Evolutionary conservation across 92 coral and sea anemone species (phyloP).

Genomic region (Anthopleura xanthogrammica): DNA sequence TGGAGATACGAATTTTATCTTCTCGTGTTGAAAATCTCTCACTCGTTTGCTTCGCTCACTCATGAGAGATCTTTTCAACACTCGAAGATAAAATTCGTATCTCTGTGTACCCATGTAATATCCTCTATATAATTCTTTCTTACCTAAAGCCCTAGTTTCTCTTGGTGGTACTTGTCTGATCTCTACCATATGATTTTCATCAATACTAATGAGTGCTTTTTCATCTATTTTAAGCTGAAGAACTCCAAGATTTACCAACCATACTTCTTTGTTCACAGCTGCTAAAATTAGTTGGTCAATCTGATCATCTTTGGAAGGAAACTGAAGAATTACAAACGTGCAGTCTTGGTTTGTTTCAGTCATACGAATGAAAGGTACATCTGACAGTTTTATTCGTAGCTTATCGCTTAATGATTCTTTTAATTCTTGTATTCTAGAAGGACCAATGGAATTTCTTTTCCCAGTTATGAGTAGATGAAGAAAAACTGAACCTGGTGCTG

Average conservation of each 20-base stretch:
- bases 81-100: no score
- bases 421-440: background rate
- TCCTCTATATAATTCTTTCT: background rate
- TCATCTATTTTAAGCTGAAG: background rate
- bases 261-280: background rate
- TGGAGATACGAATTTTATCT: no score
- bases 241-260: background rate
- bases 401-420: background rate
- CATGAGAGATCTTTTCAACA: no score
- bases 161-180: background rate
- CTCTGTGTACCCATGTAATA: no score
- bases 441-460: background rate
- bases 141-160: background rate
- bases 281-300: background rate
- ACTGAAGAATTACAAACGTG: background rate
- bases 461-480: background rate
- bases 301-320: background rate
- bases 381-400: background rate
- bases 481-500: background rate
- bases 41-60: no score
- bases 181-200: background rate
- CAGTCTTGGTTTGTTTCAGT: background rate
- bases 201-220: background rate
- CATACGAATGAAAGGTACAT: background rate
- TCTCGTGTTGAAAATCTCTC: no score